A percentile compares a stretch with the other conserved stretches of the same genome.
Conservation (phyloP, 2,113 vertebrate species). For the Alligator mississippiensis region DNA sequence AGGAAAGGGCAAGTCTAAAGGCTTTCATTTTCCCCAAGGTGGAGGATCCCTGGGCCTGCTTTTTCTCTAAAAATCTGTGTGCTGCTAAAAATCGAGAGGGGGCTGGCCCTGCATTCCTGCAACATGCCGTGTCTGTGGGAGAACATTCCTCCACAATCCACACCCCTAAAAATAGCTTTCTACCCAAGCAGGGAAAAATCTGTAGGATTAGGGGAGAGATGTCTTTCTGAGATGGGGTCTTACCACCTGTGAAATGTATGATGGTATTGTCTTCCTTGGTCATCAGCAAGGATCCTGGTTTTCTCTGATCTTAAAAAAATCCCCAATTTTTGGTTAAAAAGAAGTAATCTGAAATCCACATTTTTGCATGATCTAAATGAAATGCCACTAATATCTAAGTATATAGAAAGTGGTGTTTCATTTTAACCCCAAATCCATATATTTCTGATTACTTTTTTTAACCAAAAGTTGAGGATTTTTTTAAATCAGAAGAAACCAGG, state of each 20-base stretch:
- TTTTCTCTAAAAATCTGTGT: background rate
- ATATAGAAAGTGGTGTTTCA: too few species aligned
- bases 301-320: too few species aligned
- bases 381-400: too few species aligned
- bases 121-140: background rate
- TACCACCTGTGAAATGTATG: background rate
- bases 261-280: background rate
- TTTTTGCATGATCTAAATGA: too few species aligned
- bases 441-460: too few species aligned
- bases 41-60: background rate
- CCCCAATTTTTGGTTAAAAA: too few species aligned
- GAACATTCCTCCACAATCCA: background rate
- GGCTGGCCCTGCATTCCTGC: background rate
- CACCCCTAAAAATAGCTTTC: background rate
- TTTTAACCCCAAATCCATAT: too few species aligned
- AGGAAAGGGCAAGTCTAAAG: background rate
- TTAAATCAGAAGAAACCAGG: too few species aligned
- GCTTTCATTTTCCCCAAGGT: background rate
- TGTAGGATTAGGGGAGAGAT: rapidly evolving
- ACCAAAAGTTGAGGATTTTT: too few species aligned
- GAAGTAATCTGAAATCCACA: too few species aligned
- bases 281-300: too few species aligned
- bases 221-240: background rate
- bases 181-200: background rate
- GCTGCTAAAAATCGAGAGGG: background rate